Conservation (phyloP, 2,797 vertebrate species). For the Adrianichthys oophorus region DNA sequence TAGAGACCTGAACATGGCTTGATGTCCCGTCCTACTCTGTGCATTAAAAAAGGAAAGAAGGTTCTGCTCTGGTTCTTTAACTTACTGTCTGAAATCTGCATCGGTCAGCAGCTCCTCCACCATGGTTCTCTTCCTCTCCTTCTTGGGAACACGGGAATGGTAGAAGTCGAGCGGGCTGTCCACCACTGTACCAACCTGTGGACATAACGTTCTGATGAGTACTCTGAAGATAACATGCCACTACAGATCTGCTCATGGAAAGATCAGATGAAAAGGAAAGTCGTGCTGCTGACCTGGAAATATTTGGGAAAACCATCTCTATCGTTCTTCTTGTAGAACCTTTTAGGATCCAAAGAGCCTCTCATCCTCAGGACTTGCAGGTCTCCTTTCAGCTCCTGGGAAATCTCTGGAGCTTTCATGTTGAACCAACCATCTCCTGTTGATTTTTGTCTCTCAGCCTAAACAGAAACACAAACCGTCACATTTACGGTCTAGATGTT, state of each 20-base stretch:
- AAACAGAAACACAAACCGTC: background rate
- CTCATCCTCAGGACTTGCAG: conserved; percentile 92
- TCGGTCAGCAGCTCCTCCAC: conserved; percentile 94
- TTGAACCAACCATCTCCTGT: conserved; percentile 93
- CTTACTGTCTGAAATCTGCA: conserved; percentile 93
- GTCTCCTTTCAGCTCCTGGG: conserved; percentile 89
- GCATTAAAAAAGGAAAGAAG: no score
- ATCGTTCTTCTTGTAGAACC: conserved; percentile 98
- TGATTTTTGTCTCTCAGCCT: conserved; percentile 87
- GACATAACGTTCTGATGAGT: background rate
- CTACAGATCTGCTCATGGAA: background rate
- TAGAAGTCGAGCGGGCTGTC: conserved; percentile 93
- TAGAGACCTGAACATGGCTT: no score
- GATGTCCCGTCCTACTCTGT: no score
- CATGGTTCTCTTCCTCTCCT: conserved; percentile 92
- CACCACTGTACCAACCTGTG: conserved; percentile 89
- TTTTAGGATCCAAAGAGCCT: conserved; percentile 88
- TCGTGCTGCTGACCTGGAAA: conserved; percentile 83
- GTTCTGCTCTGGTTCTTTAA: background rate
- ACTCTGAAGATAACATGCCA: background rate
- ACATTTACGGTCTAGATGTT: no score
- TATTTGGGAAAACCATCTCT: conserved; percentile 93
- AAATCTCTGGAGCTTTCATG: conserved; percentile 95
- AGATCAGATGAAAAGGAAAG: background rate
- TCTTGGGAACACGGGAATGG: conserved; percentile 93